phyloP scores from a whole-genome alignment of 2,797 vertebrate genomes.

The Chelon auratus region DNA sequence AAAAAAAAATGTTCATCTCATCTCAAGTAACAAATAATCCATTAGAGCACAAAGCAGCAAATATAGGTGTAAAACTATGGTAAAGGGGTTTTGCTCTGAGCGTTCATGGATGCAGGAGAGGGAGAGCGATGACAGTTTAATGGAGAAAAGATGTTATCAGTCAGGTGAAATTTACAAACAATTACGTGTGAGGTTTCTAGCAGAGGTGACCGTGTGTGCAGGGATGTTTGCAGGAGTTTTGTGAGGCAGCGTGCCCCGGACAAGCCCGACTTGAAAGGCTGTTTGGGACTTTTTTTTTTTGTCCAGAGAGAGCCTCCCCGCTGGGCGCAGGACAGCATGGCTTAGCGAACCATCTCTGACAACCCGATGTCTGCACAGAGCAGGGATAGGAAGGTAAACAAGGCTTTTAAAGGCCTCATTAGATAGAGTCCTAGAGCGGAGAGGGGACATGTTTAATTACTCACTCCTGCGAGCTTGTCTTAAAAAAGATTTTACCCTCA shows the following conservation, averaged over 20 bases:
- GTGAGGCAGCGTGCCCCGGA: constrained; percentile 7
- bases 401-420: constrained; percentile 68
- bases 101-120: constrained; percentile 23
- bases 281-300: constrained; percentile 27
- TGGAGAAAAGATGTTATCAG: constrained; percentile 33
- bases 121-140: constrained; percentile 38
- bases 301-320: constrained; percentile 43
- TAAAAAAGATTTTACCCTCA: not conserved
- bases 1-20: constrained; percentile 1
- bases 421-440: constrained; percentile 44
- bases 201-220: constrained; percentile 27
- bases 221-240: constrained; percentile 26
- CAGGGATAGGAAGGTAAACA: constrained; percentile 59
- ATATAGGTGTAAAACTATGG: constrained; percentile 38
- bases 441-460: constrained; percentile 63
- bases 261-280: constrained; percentile 38
- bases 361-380: constrained; percentile 40
- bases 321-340: constrained; percentile 39
- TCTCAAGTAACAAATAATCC: constrained; percentile 18
- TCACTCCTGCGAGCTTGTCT: constrained; percentile 39
- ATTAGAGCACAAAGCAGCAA: constrained; percentile 26
- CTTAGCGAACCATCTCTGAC: constrained; percentile 51
- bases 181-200: constrained; percentile 41
- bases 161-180: constrained; percentile 36
- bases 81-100: constrained; percentile 9